Base-by-base conservation (phyloP, 2,888 invertebrate species). In the Callinectes sapidus region DNA sequence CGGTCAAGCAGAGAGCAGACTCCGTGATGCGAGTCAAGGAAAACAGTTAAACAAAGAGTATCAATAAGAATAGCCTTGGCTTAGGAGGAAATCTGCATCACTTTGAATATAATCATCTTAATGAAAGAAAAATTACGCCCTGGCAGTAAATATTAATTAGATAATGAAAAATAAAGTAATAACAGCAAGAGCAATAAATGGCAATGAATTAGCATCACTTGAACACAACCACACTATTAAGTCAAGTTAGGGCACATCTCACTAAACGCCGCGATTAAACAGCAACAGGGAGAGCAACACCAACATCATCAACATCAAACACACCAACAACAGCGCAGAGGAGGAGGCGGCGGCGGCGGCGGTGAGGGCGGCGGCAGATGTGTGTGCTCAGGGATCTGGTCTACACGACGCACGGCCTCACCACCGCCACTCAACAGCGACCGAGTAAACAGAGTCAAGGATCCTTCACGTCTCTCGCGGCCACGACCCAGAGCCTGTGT, bases 401-500 rank as follows among this genome's bases (percentile, higher is more conserved):
- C 81, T 54, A 81, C 90, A 91, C 90, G 90, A 91, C 90, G 86
- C 61, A 54, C 42, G 90, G 90, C 90, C 90, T 91, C 91, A 89
- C 91, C 91, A 66, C 87, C 77, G 71, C 91, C 91, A 91, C 91
- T 91, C 91, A 89, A 91, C 89, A 89, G 54, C 77, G 77, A 55
- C 81, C 88, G 89, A 91, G 91, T 48, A 88, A 91, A 91, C 85
- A 91, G 48, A 89, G 88, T 91, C 91, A 89, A 91, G 91, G 91
- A 91, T 91, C 87, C 91, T 91, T 87, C 88, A 91, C 88, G 91
- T 91, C 91, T 87, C 48, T 54, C 87, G 28, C 90, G 90, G 86
- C 90, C 90, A 91, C 90, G 81, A 90, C 90, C 90, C 48, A 81
- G 90, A 66, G 54, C 35, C 90, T 54, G 35, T 48, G 85, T 81